Evolutionary conservation across 2,888 invertebrate genomes (phyloP).

Genomic region (Sarcophaga carnaria): DNA sequence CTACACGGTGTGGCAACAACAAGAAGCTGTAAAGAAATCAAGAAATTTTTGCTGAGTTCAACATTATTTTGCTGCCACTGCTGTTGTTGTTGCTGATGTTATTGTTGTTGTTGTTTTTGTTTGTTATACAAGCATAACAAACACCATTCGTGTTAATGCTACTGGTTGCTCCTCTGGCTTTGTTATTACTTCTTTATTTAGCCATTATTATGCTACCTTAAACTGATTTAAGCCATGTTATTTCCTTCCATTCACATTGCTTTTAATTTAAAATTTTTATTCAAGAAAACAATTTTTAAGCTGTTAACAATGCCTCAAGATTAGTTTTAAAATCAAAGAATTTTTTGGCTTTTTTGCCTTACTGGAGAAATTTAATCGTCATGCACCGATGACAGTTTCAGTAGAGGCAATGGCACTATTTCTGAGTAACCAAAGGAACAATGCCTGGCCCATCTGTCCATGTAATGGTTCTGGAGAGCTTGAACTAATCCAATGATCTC

Average conservation of each 20-base stretch:
- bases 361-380: too few species aligned
- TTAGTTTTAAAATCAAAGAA: too few species aligned
- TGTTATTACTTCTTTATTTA: not conserved
- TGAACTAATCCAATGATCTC: too few species aligned
- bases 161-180: slow-evolving; percentile 20
- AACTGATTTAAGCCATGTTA: not conserved
- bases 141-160: slow-evolving; percentile 36
- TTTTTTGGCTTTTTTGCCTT: too few species aligned
- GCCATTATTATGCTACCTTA: slow-evolving; percentile 26
- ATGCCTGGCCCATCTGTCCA: too few species aligned
- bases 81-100: too few species aligned
- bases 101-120: slow-evolving; percentile 4
- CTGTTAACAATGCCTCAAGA: too few species aligned
- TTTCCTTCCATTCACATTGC: not conserved
- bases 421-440: too few species aligned
- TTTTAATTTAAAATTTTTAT: not conserved
- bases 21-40: not conserved
- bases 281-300: too few species aligned
- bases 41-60: slow-evolving; percentile 16
- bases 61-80: slow-evolving; percentile 9
- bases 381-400: too few species aligned
- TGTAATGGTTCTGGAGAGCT: too few species aligned
- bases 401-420: too few species aligned
- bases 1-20: not conserved
- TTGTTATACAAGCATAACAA: slow-evolving; percentile 39